These are phyloP conservation scores for Drosophila kanapiae DNA, from an alignment of 1,140 invertebrate species.

Conservation along the genomic window DNA sequence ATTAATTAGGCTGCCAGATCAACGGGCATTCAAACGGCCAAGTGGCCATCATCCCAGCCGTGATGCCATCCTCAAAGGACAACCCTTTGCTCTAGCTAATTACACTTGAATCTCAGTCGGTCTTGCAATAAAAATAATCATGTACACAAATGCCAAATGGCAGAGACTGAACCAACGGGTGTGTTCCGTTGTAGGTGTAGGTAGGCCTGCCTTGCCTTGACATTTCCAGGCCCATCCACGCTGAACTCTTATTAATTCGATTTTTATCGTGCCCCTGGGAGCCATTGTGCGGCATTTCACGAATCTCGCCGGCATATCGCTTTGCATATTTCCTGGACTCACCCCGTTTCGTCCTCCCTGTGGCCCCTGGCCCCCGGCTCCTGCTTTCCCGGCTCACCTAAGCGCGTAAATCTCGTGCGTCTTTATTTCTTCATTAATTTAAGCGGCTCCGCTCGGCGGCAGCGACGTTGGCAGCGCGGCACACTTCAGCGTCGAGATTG, in stretches of 20 bases:
- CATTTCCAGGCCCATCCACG: constrained; percentile 70
- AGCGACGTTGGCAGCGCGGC: constrained; percentile 18
- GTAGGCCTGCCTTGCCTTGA: constrained; percentile 33
- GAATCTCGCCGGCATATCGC: constrained; percentile 71
- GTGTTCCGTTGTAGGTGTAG: constrained; percentile 12
- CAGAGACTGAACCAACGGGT: background rate
- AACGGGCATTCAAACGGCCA: background rate
- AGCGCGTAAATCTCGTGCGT: constrained; percentile 81
- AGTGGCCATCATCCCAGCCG: background rate
- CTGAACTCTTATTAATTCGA: constrained; percentile 85
- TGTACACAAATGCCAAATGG: constrained; percentile 37
- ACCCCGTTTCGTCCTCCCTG: background rate
- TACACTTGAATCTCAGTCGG: constrained; percentile 51
- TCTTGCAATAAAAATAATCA: constrained; percentile 65
- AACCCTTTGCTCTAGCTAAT: constrained; percentile 42
- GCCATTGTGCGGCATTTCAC: constrained; percentile 83
- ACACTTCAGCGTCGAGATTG: constrained; percentile 69
- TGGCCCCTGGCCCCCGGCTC: background rate
- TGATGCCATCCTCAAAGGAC: background rate
- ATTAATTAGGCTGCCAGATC: constrained; percentile 67
- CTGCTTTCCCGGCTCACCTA: constrained; percentile 43
- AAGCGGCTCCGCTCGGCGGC: constrained; percentile 59
- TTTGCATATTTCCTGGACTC: constrained; percentile 66
- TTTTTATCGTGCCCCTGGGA: constrained; percentile 84
- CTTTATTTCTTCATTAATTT: constrained; percentile 85